Percentiles rank a stretch among this genome's conserved stretches.
These are phyloP conservation scores for Tetraodon nigroviridis DNA, from an alignment of 2,113 vertebrate genomes.

Conservation along the genomic window DNA sequence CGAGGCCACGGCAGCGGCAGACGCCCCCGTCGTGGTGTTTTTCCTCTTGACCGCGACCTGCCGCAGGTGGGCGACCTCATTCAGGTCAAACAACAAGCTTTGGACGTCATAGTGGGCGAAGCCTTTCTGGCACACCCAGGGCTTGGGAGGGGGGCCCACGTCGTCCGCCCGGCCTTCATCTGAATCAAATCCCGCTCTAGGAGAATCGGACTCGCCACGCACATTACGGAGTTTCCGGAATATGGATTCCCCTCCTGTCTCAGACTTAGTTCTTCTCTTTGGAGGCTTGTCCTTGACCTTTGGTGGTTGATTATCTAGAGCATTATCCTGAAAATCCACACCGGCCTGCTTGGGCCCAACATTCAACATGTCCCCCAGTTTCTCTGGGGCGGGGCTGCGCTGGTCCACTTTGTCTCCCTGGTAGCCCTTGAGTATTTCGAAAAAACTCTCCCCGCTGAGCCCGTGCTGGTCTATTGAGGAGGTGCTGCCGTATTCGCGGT, in stretches of 20 bases:
- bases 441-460: conserved; percentile 86
- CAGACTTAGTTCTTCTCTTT: conserved; percentile 91
- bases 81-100: conserved; percentile 91
- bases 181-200: conserved; percentile 79
- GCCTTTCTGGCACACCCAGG: conserved; percentile 89
- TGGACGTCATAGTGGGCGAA: conserved; percentile 94
- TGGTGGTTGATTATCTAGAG: conserved; percentile 64
- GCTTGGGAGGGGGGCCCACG: conserved; percentile 65
- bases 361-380: conserved; percentile 84
- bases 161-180: conserved; percentile 88
- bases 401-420: conserved; percentile 84
- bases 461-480: conserved; percentile 95
- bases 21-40: conserved; percentile 92
- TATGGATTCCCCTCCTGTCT: conserved; percentile 92
- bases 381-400: conserved; percentile 78
- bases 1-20: conserved; percentile 86
- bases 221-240: conserved; percentile 91
- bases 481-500: conserved; percentile 97
- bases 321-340: conserved; percentile 82
- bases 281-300: conserved; percentile 88
- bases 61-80: conserved; percentile 81
- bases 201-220: conserved; percentile 82
- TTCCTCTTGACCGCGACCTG: conserved; percentile 86
- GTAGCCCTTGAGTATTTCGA: conserved; percentile 88
- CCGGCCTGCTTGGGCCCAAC: conserved; percentile 62